Evolutionary conservation across 2,888 invertebrate species (phyloP), one percentile per base, ranked within the genome.

Genomic region (Clostera curtula): DNA sequence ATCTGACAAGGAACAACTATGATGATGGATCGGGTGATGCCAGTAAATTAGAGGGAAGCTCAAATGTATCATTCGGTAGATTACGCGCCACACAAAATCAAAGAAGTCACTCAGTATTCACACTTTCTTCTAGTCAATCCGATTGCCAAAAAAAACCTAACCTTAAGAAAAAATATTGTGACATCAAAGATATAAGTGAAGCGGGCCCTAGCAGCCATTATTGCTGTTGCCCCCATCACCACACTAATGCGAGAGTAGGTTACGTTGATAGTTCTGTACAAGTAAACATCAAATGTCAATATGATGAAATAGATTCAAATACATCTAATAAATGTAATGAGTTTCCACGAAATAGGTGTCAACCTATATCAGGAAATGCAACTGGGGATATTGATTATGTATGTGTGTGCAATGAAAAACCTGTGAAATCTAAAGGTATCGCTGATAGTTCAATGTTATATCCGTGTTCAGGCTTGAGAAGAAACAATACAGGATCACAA

Each of bases 1-100:
- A 83, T 46, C 61, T 83, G 27, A 69, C 74, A n/a, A 60, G 70
- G 39, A 82, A 82, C 36, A 77, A 80, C 31, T 74, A 76, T 44
- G 68, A 74, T 29, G 74, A 80, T 48, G 80, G 82, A 9, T 82
- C 82, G 4, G 83, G 83, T 4, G 83, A 83, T 49, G 82, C 80
- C n/a, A 73, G 74, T 48, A 79, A 75, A 50, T 42, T 80, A 27
- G 74, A 76, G 54, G 69, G 70, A 9, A 65, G 67, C 11, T 62
- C 65, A 8, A 56, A 51, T 27, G 36, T 44, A 6, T 42, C 67
- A 26, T 29, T 50, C 11, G 49, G 61, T n/a, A 53, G 34, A 37
- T 37, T 45, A 22, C 37, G 43, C 37, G 34, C 49, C 16, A 26
- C 51, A n/a, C 62, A 49, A 34, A 68, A 50, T 29, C 71, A 70